phyloP scores from a whole-genome alignment of 2,113 vertebrate species.

The Euleptes europaea region DNA sequence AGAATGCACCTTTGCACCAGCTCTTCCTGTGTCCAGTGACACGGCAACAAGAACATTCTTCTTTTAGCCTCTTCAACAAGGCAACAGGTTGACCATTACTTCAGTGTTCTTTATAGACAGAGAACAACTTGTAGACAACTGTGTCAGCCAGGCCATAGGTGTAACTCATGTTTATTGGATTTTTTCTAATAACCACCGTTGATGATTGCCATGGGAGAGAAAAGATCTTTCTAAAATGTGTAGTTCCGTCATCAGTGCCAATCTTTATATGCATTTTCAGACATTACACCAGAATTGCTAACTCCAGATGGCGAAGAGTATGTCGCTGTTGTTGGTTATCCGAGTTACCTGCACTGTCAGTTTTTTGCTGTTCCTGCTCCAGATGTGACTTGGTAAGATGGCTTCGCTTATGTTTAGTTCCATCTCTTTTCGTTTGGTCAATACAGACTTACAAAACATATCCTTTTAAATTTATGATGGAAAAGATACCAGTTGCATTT shows the following conservation, averaged over 20 bases:
- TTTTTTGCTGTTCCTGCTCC: constrained; percentile 90
- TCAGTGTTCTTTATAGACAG: neutral
- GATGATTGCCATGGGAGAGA: too few relatives aligned
- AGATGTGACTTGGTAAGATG: constrained; percentile 82
- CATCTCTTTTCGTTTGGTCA: neutral
- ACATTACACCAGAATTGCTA: constrained; percentile 87
- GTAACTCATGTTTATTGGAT: neutral
- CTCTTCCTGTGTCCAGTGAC: neutral
- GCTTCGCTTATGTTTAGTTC: neutral
- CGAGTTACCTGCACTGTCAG: constrained; percentile 82
- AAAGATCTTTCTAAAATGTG: neutral
- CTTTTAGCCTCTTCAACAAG: neutral
- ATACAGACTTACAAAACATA: neutral
- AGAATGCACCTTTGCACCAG: neutral
- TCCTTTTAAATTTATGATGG: neutral
- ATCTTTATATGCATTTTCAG: constrained; percentile 65
- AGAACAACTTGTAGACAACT: neutral
- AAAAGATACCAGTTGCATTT: neutral
- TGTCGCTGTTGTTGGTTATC: constrained; percentile 79
- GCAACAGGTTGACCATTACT: neutral
- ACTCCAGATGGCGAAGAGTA: constrained; percentile 84
- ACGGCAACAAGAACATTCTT: neutral
- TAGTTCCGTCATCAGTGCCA: neutral
- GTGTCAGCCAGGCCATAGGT: too few relatives aligned
- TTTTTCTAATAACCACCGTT: neutral